Percentiles rank a stretch among this genome's conserved stretches.
phyloP scores from a whole-genome alignment of 2,797 vertebrate genomes.

The Coregonus suidteri region DNA sequence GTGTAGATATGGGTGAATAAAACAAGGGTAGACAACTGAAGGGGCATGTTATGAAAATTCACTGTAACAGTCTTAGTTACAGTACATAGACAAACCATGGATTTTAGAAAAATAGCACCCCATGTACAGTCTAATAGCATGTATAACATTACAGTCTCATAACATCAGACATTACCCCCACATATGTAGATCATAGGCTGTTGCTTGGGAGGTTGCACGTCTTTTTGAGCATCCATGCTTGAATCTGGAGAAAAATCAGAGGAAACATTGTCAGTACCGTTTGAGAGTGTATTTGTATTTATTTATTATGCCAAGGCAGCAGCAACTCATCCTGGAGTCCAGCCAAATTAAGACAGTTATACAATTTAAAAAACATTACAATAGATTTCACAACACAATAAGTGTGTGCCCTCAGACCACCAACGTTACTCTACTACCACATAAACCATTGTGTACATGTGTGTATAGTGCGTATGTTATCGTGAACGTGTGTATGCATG shows the following conservation, averaged over 20 bases:
- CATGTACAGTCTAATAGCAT: no score
- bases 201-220: conserved; percentile 92
- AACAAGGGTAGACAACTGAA: background rate
- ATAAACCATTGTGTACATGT: no score
- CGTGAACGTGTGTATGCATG: no score
- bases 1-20: background rate
- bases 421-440: no score
- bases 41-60: background rate
- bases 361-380: background rate
- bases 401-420: background rate
- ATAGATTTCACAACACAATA: no score
- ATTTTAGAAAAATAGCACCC: no score
- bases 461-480: no score
- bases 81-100: background rate
- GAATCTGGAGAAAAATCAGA: conserved; percentile 40
- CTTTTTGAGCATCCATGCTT: conserved; percentile 90
- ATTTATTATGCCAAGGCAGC: no score
- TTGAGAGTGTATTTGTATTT: no score
- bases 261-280: background rate
- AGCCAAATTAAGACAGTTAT: background rate
- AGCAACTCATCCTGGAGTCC: no score
- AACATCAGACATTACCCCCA: conserved; percentile 81
- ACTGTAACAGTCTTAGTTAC: background rate
- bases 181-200: conserved; percentile 99
- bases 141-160: no score